phyloP scores from a whole-genome alignment of 2,113 vertebrate genomes.

The Strix uralensis region DNA sequence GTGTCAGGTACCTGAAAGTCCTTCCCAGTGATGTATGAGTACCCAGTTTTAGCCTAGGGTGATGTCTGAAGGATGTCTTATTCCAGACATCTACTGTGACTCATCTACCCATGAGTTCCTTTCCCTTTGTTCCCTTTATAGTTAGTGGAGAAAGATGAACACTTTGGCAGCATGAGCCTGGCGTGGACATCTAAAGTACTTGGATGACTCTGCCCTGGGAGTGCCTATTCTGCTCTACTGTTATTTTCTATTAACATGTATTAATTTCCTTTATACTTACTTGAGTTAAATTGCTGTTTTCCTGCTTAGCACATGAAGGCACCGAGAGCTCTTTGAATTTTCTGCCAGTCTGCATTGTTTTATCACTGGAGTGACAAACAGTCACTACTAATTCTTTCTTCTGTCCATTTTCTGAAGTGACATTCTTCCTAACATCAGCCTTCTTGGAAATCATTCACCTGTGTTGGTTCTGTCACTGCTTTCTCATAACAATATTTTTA shows the following conservation, averaged over 20 bases:
- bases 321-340: not conserved
- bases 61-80: conserved; percentile 36
- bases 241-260: not conserved
- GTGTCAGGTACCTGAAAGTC: not conserved
- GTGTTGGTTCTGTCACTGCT: not conserved
- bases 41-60: not conserved
- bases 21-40: not conserved
- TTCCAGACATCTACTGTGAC: conserved; percentile 39
- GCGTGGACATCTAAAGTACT: not conserved
- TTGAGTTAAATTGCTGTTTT: not conserved
- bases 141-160: not conserved
- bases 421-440: not conserved
- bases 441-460: not conserved
- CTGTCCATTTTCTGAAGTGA: not conserved
- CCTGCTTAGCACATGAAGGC: not conserved
- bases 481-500: not conserved
- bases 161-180: not conserved
- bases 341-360: not conserved
- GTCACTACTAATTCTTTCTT: not conserved
- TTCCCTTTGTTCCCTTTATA: not conserved
- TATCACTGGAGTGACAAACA: not conserved
- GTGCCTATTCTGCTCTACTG: not conserved
- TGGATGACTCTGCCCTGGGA: not conserved
- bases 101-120: not conserved
- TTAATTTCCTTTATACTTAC: not conserved